These are phyloP conservation scores for Rhineura floridana DNA, from an alignment of 2,113 vertebrate species.

Conservation along the genomic window DNA sequence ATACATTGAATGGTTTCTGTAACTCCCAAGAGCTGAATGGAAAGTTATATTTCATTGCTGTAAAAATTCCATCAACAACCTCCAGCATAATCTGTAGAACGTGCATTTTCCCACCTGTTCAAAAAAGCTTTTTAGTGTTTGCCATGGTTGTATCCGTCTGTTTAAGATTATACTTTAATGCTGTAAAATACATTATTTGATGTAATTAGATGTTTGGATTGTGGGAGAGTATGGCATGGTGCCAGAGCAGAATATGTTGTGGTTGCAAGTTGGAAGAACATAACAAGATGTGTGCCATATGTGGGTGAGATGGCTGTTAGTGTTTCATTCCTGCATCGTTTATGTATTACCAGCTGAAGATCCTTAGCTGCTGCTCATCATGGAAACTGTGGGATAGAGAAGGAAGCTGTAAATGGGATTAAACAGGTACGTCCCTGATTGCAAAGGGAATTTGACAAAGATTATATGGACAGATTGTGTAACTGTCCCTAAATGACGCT, in stretches of 20 bases:
- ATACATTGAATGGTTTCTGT: no score
- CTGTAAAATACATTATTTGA: neutral
- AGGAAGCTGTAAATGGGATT: neutral
- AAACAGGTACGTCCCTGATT: neutral
- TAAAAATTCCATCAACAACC: neutral
- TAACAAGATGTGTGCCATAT: accelerated
- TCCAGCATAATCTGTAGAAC: neutral
- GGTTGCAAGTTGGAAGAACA: neutral
- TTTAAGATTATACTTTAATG: neutral
- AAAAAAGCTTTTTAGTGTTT: neutral
- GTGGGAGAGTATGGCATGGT: neutral
- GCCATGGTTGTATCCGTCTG: neutral
- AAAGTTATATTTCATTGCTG: no score
- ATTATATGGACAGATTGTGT: neutral
- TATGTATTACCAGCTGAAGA: neutral
- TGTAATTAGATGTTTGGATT: neutral
- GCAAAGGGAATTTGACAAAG: neutral
- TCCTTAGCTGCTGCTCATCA: neutral
- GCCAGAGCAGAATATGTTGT: neutral
- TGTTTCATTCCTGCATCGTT: neutral
- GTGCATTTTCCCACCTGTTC: neutral
- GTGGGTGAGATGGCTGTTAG: neutral
- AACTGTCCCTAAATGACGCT: neutral
- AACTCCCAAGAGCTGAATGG: no score
- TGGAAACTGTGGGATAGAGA: neutral